Evolutionary conservation across 2,113 vertebrate species (phyloP), one percentile per base, ranked within the genome.

Genomic region (Cochlearius cochlearius): DNA sequence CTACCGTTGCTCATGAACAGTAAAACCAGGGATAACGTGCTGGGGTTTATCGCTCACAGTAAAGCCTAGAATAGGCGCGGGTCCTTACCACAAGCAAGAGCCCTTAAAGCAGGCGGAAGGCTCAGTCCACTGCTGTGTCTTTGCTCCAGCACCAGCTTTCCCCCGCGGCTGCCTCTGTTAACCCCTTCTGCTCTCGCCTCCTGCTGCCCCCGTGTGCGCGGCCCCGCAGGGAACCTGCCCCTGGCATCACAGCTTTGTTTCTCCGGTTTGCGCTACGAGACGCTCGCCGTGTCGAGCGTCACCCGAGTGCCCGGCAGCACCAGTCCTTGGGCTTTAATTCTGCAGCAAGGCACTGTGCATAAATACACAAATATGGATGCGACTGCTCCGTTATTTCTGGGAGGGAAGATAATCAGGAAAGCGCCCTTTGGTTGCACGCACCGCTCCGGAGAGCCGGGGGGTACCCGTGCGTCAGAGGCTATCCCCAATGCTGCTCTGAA

Each of bases 261-360:
- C 69, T 53, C 60, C 2, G 67, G 25, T 50, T 38, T 59, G 75
- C 71, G 2, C 43, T 0, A 3, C 0, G 29, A 36, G 34, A 2
- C 13, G 7, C 34, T 30, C 10, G 2, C 55, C 27, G 0, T 1
- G 12, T 5, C 8, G 3, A n/a, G 81, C 1, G 7, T 12, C 6
- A 59, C 55, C 50, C 5, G 45, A 14, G 68, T 1, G 30, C 9
- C 69, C 68, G 10, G 17, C 43, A 66, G 64, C 80, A 55, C 5
- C 85, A 12, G 18, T 5, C 32, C 53, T 27, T 2, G 32, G 10
- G 29, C 58, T 49, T 16, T 50, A 8, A 12, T 36, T 26, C 69
- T 25, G 73, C 69, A 53, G 64, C 9, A 14, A 81, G 85, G 4
- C 64, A 0, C 1, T 0, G 67, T 21, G 68, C 47, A 5, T 0